Conservation (phyloP, 2,797 vertebrate genomes). For the Enteromius afrohamiltoni region DNA sequence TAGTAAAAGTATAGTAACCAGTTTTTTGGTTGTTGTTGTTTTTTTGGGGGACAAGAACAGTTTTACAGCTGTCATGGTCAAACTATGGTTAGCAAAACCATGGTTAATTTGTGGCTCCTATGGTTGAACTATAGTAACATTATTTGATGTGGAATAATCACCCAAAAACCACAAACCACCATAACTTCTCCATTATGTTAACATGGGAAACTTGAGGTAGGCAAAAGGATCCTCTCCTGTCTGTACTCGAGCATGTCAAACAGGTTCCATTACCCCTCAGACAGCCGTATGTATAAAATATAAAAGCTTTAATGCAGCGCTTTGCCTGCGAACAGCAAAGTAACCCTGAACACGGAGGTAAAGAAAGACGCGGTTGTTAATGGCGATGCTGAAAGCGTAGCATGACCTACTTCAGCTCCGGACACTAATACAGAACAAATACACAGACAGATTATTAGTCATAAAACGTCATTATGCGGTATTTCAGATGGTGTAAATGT, state of each 20-base stretch:
- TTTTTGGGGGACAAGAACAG: no score
- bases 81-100: neutral
- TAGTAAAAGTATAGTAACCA: no score
- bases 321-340: slow-evolving; percentile 23
- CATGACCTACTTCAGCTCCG: slow-evolving; percentile 27
- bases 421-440: slow-evolving; percentile 8
- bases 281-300: slow-evolving; percentile 35
- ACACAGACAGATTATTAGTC: neutral
- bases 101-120: neutral
- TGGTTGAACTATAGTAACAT: neutral
- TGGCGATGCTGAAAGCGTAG: neutral
- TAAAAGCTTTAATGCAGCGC: slow-evolving; percentile 43
- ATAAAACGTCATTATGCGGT: neutral
- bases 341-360: slow-evolving; percentile 21
- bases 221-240: neutral
- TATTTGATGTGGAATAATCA: neutral
- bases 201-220: neutral
- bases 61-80: neutral
- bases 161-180: neutral
- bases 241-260: slow-evolving; percentile 32
- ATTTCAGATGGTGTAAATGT: slow-evolving; percentile 18
- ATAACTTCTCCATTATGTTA: neutral
- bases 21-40: no score
- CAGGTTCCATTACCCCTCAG: slow-evolving; percentile 32
- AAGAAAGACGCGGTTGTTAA: slow-evolving; percentile 22